Conservation (phyloP, 2,113 vertebrate species). For the Lathamus discolor region DNA sequence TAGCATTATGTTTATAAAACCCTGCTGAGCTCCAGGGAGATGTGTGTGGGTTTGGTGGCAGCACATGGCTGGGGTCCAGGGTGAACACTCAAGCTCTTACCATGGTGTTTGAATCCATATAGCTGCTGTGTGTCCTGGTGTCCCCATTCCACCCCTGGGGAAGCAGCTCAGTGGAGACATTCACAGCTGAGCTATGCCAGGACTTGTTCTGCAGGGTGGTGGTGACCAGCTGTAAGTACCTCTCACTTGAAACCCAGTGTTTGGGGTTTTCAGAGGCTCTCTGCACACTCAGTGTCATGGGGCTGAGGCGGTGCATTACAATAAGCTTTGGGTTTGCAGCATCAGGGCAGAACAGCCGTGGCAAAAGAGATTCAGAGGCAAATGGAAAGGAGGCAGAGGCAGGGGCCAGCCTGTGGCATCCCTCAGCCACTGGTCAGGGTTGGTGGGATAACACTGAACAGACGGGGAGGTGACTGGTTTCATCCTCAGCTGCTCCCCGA, state of each 20-base stretch:
- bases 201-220: neutral
- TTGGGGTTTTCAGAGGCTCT: neutral
- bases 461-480: neutral
- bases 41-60: neutral
- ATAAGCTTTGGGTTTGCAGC: neutral
- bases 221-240: neutral
- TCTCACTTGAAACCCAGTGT: neutral
- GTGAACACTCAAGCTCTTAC: neutral
- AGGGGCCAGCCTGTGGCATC: neutral
- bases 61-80: neutral
- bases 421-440: neutral
- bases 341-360: rapidly evolving
- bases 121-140: neutral
- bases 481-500: neutral
- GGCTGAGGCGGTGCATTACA: neutral
- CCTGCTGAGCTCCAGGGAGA: neutral
- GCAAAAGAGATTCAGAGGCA: neutral
- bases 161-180: neutral
- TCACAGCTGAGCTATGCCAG: neutral
- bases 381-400: neutral
- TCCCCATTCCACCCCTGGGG: neutral
- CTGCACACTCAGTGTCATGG: rapidly evolving
- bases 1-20: neutral
- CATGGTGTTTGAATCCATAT: neutral
- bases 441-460: neutral